phyloP scores from a whole-genome alignment of 2,888 invertebrate genomes.

The Tricholauxania praeusta region DNA sequence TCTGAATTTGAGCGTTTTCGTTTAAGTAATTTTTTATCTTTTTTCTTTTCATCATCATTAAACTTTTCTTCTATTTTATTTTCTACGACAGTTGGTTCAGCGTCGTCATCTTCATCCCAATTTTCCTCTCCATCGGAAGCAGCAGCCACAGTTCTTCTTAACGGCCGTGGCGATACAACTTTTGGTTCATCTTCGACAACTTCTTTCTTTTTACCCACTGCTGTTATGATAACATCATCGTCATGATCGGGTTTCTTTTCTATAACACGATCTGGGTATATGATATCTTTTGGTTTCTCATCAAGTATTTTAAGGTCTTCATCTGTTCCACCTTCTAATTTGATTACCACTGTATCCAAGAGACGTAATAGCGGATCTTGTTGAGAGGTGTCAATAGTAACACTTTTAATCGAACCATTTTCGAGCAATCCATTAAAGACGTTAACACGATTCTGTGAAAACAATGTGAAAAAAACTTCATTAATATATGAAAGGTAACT shows the following conservation, averaged over 20 bases:
- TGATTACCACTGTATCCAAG: constrained; percentile 96
- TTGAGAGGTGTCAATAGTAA: constrained; percentile 88
- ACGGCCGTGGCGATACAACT: constrained; percentile 55
- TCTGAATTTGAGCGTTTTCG: constrained; percentile 56
- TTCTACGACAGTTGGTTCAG: constrained; percentile 55
- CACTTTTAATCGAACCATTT: constrained; percentile 78
- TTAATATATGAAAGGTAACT: not conserved
- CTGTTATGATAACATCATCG: constrained; percentile 58
- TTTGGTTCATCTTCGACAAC: constrained; percentile 50
- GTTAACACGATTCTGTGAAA: constrained; percentile 82
- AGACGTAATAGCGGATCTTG: constrained; percentile 85
- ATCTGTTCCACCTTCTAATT: constrained; percentile 92
- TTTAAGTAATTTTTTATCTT: constrained; percentile 48
- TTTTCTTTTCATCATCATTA: constrained; percentile 42
- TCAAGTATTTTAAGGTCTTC: constrained; percentile 91
- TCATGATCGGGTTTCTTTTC: constrained; percentile 54
- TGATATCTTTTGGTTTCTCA: constrained; percentile 69
- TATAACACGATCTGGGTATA: constrained; percentile 54
- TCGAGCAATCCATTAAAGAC: constrained; percentile 90
- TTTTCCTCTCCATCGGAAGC: constrained; percentile 61
- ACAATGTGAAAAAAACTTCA: constrained; percentile 29
- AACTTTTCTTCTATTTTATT: constrained; percentile 35
- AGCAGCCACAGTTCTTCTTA: constrained; percentile 41
- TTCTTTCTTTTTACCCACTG: constrained; percentile 53
- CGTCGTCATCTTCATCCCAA: constrained; percentile 63